Conservation (phyloP, 2,797 vertebrate species). For the Carcharodon carcharias region DNA sequence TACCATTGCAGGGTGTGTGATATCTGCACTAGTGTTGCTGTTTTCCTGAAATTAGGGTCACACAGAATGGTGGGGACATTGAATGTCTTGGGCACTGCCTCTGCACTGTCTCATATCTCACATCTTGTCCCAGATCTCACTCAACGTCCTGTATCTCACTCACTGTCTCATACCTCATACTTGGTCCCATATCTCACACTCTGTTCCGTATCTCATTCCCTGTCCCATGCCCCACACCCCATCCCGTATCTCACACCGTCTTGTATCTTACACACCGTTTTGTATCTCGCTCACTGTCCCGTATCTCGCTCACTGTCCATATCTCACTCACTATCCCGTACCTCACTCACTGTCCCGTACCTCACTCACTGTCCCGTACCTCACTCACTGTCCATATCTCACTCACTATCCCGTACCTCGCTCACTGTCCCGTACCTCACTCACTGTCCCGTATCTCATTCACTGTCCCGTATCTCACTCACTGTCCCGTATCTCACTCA, state of each 20-base stretch:
- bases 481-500: too few relatives aligned
- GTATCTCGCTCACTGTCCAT: too few relatives aligned
- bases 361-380: background rate
- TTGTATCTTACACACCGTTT: background rate
- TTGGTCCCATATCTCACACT: too few relatives aligned
- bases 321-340: background rate
- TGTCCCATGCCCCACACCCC: background rate
- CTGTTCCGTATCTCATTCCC: background rate
- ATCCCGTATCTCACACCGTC: too few relatives aligned
- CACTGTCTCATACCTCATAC: too few relatives aligned
- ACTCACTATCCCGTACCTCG: background rate
- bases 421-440: background rate
- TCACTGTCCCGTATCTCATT: background rate
- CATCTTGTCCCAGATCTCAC: background rate
- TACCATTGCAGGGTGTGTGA: background rate
- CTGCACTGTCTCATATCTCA: background rate
- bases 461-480: background rate
- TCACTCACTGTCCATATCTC: too few relatives aligned
- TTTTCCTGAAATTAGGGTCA: background rate
- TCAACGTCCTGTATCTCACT: background rate
- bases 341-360: background rate
- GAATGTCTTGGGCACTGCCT: background rate
- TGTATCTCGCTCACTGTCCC: too few relatives aligned
- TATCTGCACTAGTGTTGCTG: background rate
- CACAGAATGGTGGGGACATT: background rate